Conservation (phyloP, 2,888 invertebrate genomes). For the Folsomia manolachei region DNA sequence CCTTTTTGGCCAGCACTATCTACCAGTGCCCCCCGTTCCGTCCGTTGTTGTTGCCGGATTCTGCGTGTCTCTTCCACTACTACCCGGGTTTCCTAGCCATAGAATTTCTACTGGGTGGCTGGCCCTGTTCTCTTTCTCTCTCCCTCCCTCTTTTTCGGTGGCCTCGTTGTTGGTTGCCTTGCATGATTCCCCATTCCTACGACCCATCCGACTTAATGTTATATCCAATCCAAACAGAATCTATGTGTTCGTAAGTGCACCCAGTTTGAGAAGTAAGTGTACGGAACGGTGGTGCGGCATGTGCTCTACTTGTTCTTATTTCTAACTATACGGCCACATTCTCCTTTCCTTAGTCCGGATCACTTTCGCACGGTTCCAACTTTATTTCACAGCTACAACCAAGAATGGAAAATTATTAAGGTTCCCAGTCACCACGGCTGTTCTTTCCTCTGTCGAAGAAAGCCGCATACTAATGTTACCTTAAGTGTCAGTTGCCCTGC, state of each 20-base stretch:
- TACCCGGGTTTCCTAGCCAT: slow-evolving; percentile 32
- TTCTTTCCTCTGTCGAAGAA: background rate
- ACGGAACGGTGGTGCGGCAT: background rate
- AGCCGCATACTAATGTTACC: slow-evolving; percentile 16
- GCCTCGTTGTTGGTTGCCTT: too few relatives aligned
- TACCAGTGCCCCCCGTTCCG: background rate
- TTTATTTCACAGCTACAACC: slow-evolving; percentile 4
- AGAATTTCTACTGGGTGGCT: background rate
- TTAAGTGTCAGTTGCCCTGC: slow-evolving; percentile 15
- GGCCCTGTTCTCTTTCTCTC: background rate
- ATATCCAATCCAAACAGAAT: slow-evolving; percentile 12
- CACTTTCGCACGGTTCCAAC: background rate
- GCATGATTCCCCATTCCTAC: slow-evolving; percentile 4
- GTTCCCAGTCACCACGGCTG: background rate
- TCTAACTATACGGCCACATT: background rate
- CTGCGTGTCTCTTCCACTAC: slow-evolving; percentile 35
- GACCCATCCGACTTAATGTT: slow-evolving; percentile 10
- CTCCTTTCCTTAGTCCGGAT: background rate
- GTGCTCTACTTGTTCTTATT: slow-evolving; percentile 9
- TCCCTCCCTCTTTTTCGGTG: too few relatives aligned
- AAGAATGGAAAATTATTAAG: slow-evolving; percentile 16
- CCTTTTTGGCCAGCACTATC: background rate
- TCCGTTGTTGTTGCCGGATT: slow-evolving; percentile 33
- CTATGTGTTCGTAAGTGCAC: slow-evolving; percentile 7
- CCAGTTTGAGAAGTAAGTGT: background rate